Percentiles rank a stretch among this genome's conserved stretches.
Evolutionary conservation across 2,113 vertebrate species (phyloP).

Genomic region (Sakesphorus luctuosus): DNA sequence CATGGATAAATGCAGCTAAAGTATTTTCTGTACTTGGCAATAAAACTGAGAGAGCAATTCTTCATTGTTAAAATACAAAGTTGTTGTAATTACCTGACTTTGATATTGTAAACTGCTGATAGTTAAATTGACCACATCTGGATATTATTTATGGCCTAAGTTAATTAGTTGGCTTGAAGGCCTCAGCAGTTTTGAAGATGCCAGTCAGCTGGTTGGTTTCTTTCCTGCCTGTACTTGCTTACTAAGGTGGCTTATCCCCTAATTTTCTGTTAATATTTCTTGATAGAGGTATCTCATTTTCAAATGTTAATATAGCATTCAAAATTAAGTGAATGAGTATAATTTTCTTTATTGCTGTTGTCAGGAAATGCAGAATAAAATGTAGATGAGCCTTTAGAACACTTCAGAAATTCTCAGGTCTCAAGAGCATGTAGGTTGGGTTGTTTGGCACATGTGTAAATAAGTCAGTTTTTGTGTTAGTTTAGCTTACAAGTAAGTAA

Average conservation of each 20-base stretch:
- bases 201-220: neutral
- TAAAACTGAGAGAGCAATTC: neutral
- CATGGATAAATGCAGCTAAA: neutral
- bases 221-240: slow-evolving; percentile 23
- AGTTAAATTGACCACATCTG: neutral
- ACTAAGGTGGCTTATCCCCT: neutral
- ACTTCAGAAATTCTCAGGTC: neutral
- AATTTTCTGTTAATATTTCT: neutral
- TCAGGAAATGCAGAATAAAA: neutral
- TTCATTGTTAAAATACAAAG: neutral
- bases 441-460: neutral
- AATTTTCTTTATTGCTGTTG: neutral
- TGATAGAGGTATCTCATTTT: neutral
- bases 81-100: slow-evolving; percentile 18
- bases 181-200: neutral
- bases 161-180: slow-evolving; percentile 10
- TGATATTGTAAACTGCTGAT: slow-evolving; percentile 20
- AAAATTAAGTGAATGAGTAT: neutral
- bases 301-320: neutral
- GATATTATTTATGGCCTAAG: slow-evolving; percentile 3
- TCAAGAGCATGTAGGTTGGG: neutral
- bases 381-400: neutral
- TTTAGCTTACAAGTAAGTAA: neutral
- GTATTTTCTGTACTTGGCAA: slow-evolving; percentile 32
- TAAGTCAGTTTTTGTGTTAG: neutral